Conservation (phyloP, 2,888 invertebrate species). For the Aromia moschata region DNA sequence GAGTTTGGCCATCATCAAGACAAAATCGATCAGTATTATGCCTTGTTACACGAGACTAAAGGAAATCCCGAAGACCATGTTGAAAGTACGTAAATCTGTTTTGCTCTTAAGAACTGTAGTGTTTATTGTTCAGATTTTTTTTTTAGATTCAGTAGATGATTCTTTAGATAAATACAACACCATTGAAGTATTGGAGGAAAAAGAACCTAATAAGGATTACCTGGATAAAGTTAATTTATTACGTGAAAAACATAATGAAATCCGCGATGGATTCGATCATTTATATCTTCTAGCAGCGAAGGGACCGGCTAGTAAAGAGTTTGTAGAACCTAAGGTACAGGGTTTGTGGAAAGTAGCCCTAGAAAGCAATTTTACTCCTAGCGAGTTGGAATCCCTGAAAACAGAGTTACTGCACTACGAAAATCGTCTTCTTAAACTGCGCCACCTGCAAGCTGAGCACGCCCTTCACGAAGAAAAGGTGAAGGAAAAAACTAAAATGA, state of each 20-base stretch:
- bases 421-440: slow-evolving; percentile 81
- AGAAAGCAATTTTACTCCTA: slow-evolving; percentile 80
- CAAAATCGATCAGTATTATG: slow-evolving; percentile 90
- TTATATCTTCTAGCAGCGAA: slow-evolving; percentile 77
- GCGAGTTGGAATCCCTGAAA: slow-evolving; percentile 86
- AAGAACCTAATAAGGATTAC: slow-evolving; percentile 70
- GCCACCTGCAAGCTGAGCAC: slow-evolving; percentile 84
- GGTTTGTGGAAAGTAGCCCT: slow-evolving; percentile 87
- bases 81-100: slow-evolving; percentile 69
- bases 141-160: slow-evolving; percentile 76
- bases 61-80: slow-evolving; percentile 68
- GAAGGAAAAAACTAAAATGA: slow-evolving; percentile 66
- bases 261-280: slow-evolving; percentile 82
- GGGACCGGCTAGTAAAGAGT: slow-evolving; percentile 85
- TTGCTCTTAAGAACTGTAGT: too few species aligned
- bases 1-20: slow-evolving; percentile 93
- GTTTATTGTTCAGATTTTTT: slow-evolving; percentile 18
- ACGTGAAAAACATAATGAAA: slow-evolving; percentile 76
- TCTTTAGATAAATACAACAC: slow-evolving; percentile 78
- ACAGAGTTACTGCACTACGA: slow-evolving; percentile 89
- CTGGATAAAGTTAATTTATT: slow-evolving; percentile 74
- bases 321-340: slow-evolving; percentile 90
- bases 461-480: slow-evolving; percentile 76
- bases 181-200: slow-evolving; percentile 69
- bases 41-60: slow-evolving; percentile 77